phyloP scores from a whole-genome alignment of 2,113 vertebrate genomes.

The Cepphus grylle region DNA sequence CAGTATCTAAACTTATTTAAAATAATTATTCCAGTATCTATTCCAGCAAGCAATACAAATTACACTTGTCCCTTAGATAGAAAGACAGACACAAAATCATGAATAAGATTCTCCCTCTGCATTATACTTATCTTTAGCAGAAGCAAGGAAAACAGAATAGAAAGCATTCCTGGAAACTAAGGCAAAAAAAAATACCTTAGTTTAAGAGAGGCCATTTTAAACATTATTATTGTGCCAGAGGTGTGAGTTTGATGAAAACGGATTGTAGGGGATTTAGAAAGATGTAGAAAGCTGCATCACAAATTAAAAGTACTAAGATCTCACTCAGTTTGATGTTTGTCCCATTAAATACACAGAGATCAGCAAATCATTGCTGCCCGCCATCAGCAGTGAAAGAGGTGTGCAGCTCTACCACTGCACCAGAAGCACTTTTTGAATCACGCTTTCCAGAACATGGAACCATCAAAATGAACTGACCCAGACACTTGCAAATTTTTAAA shows the following conservation, averaged over 20 bases:
- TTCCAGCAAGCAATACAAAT: not conserved
- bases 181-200: not conserved
- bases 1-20: constrained; percentile 30
- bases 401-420: not conserved
- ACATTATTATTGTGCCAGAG: not conserved
- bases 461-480: not conserved
- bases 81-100: not conserved
- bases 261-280: not conserved
- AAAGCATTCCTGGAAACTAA: not conserved
- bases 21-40: not conserved
- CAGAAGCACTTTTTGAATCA: not conserved
- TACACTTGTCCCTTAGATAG: not conserved
- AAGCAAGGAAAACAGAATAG: not conserved
- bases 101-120: not conserved
- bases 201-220: not conserved
- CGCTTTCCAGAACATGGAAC: not conserved
- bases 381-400: not conserved
- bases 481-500: not conserved
- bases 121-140: not conserved
- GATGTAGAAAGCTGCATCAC: not conserved
- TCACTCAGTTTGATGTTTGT: not conserved
- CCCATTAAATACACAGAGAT: not conserved
- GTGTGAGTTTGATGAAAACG: not conserved
- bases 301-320: not conserved
- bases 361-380: not conserved